Percentiles rank a stretch among this genome's conserved stretches.
These are phyloP conservation scores for Frankliniella fusca DNA, from an alignment of 2,888 invertebrate genomes.

Conservation along the genomic window DNA sequence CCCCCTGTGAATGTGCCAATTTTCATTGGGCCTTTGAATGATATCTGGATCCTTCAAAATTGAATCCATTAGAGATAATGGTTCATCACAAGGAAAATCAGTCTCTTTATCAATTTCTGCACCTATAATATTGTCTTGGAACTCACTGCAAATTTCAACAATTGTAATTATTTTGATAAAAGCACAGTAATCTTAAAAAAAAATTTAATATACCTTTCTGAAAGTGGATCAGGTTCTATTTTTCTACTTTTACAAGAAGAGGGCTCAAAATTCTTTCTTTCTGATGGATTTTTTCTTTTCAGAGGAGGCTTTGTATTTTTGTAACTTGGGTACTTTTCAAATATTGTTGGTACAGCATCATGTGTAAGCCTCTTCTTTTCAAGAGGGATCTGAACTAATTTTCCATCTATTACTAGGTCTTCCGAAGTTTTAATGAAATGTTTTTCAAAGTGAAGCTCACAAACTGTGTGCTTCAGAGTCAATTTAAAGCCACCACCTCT, in stretches of 20 bases:
- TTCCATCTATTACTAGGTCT: not conserved
- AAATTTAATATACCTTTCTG: not conserved
- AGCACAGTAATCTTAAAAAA: not conserved
- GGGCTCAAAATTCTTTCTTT: not conserved
- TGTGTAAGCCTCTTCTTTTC: not conserved
- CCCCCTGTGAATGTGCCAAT: conserved; percentile 18
- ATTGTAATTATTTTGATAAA: not conserved
- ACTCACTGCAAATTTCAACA: not conserved
- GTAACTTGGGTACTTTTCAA: not conserved
- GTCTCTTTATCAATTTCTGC: not conserved
- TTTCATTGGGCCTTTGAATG: not conserved
- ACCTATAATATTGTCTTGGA: not conserved
- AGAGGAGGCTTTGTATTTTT: not conserved
- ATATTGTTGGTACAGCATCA: not conserved
- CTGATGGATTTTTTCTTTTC: not conserved
- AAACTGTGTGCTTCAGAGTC: not conserved
- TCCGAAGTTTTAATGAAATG: not conserved
- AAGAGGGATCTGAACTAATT: not conserved
- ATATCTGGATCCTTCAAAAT: not conserved
- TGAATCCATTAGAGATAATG: not conserved
- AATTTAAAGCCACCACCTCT: not conserved
- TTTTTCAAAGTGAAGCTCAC: conserved; percentile 11
- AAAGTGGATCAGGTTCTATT: not conserved
- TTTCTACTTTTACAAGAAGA: not conserved
- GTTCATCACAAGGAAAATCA: not conserved